These are phyloP conservation scores for Cathartes aura DNA, from an alignment of 2,113 vertebrate species.

Conservation along the genomic window DNA sequence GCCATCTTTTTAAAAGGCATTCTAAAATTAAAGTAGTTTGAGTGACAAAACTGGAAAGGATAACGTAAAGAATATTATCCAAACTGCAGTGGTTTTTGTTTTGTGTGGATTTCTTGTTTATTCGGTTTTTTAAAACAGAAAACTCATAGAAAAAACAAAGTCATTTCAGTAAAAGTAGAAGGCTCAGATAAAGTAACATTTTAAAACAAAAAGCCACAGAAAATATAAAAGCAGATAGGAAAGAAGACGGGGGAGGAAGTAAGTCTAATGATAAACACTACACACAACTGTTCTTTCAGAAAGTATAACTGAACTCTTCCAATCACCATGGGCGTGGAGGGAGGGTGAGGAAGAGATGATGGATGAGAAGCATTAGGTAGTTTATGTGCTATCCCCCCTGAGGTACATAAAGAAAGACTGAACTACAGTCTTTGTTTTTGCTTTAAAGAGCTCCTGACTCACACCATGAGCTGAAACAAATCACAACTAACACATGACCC, in stretches of 20 bases:
- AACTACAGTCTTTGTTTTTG: background rate
- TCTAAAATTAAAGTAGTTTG: background rate
- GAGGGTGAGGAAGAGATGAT: background rate
- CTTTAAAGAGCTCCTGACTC: background rate
- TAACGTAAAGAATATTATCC: background rate
- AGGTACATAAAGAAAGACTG: background rate
- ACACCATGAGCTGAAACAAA: background rate
- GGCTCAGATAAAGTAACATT: background rate
- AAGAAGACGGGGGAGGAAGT: background rate
- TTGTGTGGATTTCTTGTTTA: background rate
- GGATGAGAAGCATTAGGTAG: background rate
- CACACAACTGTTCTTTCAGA: background rate
- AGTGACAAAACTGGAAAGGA: background rate
- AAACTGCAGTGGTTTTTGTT: background rate
- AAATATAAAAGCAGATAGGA: background rate
- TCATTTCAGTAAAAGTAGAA: background rate
- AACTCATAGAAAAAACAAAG: background rate
- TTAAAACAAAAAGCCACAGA: background rate
- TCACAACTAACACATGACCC: background rate
- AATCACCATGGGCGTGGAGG: fast-evolving
- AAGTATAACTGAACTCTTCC: background rate
- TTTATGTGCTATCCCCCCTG: background rate
- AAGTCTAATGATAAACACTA: background rate
- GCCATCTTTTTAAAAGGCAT: background rate
- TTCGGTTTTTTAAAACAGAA: background rate